These are phyloP conservation scores for Calypte anna DNA, from an alignment of 2,113 vertebrate genomes.

Conservation along the genomic window DNA sequence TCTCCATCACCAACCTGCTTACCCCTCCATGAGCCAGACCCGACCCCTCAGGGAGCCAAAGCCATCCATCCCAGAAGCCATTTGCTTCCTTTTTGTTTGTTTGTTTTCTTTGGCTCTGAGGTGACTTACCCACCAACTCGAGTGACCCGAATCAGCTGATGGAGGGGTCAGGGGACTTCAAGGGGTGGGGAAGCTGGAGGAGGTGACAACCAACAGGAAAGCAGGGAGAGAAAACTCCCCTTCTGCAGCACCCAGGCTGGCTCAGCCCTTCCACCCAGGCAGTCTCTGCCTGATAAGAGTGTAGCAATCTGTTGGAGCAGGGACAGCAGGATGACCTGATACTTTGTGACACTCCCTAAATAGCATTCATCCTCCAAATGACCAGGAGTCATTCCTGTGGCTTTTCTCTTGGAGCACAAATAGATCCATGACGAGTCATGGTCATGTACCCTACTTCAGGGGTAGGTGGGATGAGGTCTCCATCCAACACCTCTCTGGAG, in stretches of 20 bases:
- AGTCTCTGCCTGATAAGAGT: background rate
- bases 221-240: background rate
- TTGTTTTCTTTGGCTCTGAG: no score
- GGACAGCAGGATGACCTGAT: constrained; percentile 22
- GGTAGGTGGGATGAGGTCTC: background rate
- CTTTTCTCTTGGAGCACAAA: background rate
- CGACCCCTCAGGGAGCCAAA: background rate
- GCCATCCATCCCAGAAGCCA: background rate
- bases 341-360: constrained; percentile 10
- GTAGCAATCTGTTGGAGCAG: background rate
- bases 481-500: background rate
- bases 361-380: background rate
- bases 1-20: background rate
- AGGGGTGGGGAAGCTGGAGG: background rate
- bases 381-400: background rate
- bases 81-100: background rate
- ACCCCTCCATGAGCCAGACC: background rate
- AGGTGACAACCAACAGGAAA: background rate
- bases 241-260: background rate
- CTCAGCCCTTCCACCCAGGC: background rate
- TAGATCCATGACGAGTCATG: background rate
- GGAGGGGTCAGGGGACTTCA: background rate
- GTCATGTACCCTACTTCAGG: background rate
- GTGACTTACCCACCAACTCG: background rate
- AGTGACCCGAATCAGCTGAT: background rate